phyloP scores from a whole-genome alignment of 2,113 vertebrate species.

The Boleophthalmus pectinirostris region DNA sequence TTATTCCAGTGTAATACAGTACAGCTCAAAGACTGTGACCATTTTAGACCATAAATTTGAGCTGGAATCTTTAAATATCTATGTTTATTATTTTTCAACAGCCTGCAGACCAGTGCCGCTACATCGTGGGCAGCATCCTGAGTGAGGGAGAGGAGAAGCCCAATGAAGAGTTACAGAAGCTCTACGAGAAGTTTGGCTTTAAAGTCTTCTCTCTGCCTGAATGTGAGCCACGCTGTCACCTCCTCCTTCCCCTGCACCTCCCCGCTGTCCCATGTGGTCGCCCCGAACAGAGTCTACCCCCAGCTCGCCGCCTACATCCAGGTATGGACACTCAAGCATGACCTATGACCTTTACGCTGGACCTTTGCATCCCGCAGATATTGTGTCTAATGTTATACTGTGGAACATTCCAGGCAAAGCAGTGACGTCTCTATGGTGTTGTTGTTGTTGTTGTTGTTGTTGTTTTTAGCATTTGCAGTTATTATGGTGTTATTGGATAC shows the following conservation, averaged over 20 bases:
- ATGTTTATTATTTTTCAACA: conserved; percentile 70
- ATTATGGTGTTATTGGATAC: no score
- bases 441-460: no score
- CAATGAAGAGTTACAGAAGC: conserved; percentile 81
- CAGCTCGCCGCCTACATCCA: conserved; percentile 86
- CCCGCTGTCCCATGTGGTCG: conserved; percentile 84
- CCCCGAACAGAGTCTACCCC: conserved; percentile 85
- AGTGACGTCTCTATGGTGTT: no score
- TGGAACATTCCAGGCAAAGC: no score
- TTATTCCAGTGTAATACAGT: no score
- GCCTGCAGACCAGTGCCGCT: conserved; percentile 85
- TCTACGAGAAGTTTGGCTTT: conserved; percentile 91
- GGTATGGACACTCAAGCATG: conserved; percentile 69
- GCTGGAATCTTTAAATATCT: background rate
- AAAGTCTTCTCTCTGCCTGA: conserved; percentile 91
- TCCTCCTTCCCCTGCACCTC: conserved; percentile 88
- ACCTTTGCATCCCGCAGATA: no score
- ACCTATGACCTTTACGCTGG: background rate
- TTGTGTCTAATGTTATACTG: no score
- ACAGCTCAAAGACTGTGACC: no score
- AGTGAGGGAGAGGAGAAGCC: conserved; percentile 87
- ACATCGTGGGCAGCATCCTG: conserved; percentile 88
- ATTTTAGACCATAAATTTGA: background rate
- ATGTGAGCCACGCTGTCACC: conserved; percentile 90
- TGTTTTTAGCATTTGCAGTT: no score